Evolutionary conservation across 2,113 vertebrate species (phyloP).

Genomic region (Rousettus leschenaultii): DNA sequence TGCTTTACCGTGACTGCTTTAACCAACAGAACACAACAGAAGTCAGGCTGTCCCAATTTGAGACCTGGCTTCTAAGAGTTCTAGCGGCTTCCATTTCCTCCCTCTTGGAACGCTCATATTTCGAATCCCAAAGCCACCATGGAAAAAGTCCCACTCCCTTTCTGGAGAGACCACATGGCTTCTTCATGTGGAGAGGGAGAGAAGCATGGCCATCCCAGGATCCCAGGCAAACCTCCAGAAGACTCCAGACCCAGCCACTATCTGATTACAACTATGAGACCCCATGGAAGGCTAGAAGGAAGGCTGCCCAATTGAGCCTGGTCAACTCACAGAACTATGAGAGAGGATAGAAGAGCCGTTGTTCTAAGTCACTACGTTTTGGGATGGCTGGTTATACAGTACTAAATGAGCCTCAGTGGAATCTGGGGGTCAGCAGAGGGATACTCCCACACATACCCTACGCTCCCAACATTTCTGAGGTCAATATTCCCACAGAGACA

Average conservation of each 20-base stretch:
- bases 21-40: background rate
- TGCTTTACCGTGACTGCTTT: background rate
- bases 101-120: background rate
- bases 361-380: background rate
- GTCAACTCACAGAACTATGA: background rate
- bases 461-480: background rate
- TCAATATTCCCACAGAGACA: background rate
- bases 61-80: background rate
- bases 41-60: background rate
- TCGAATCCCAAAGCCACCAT: background rate
- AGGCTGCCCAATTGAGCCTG: background rate
- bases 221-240: background rate
- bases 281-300: background rate
- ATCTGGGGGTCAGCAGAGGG: background rate
- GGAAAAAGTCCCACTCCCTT: background rate
- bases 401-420: background rate
- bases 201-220: background rate
- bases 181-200: background rate
- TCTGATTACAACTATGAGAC: background rate
- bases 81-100: background rate
- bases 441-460: too few relatives aligned
- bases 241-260: background rate
- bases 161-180: background rate
- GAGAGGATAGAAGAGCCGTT: background rate
- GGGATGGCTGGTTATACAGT: background rate